Evolutionary conservation across 2,888 invertebrate genomes (phyloP).

Genomic region (Luperina nickerlii): DNA sequence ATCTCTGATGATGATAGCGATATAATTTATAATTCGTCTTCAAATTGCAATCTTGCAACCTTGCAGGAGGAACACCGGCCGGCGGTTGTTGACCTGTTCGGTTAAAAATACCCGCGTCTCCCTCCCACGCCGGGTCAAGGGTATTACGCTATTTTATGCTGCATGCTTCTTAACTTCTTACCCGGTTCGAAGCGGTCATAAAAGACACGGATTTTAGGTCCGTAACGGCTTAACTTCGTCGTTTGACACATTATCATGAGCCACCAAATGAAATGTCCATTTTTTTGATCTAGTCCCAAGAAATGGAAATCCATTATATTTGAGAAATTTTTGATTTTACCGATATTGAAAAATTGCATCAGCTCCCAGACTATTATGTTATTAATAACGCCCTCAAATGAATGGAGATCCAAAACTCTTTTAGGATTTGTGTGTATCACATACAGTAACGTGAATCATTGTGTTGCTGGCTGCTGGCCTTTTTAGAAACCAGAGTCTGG

Average conservation of each 20-base stretch:
- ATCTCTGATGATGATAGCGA: constrained; percentile 42
- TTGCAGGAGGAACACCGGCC: constrained; percentile 71
- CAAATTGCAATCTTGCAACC: constrained; percentile 67
- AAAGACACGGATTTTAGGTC: constrained; percentile 45
- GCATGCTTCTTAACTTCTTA: constrained; percentile 67
- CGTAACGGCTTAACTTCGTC: constrained; percentile 30
- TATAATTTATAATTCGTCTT: constrained; percentile 62
- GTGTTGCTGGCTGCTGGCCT: neutral
- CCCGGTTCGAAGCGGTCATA: constrained; percentile 40
- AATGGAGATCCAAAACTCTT: neutral
- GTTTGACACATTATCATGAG: constrained; percentile 42
- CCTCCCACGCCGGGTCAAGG: constrained; percentile 86
- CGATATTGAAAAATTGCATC: constrained; percentile 11
- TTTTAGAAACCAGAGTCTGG: neutral
- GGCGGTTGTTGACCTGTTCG: constrained; percentile 80
- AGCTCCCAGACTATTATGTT: neutral
- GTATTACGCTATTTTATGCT: constrained; percentile 73
- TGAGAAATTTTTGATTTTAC: neutral
- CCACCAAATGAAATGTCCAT: constrained; percentile 46
- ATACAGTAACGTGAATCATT: neutral
- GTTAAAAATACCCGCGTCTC: constrained; percentile 82
- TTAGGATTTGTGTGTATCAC: neutral
- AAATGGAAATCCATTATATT: neutral
- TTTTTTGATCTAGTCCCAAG: neutral
- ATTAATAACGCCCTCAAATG: neutral